phyloP scores from a whole-genome alignment of 2,888 invertebrate genomes.

The Pherbina coryleti region DNA sequence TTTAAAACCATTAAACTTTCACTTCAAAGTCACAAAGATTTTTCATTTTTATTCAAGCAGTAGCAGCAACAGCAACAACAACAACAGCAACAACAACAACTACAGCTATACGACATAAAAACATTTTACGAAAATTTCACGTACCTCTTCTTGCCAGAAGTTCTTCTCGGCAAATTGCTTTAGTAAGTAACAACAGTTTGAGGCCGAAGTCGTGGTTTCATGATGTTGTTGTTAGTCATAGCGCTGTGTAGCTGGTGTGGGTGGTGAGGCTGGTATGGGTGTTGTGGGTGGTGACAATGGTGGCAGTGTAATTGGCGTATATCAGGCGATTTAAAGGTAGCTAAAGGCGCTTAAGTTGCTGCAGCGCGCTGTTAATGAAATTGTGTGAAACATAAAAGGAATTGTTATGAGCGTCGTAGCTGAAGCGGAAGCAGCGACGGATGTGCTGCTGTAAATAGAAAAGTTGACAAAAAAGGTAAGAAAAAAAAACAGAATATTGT shows the following conservation, averaged over 20 bases:
- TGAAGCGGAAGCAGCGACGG: no score
- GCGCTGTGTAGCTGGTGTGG: background rate
- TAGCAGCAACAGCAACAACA: background rate
- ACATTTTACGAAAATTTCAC: no score
- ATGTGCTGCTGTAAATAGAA: no score
- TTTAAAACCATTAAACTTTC: constrained; percentile 14
- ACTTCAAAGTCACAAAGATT: constrained; percentile 11
- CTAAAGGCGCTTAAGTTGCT: background rate
- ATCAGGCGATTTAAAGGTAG: background rate
- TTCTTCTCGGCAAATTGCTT: background rate
- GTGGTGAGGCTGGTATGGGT: background rate
- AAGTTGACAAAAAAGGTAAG: no score
- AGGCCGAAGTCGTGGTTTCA: background rate
- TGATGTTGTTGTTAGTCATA: background rate
- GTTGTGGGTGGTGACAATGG: no score
- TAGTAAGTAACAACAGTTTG: background rate
- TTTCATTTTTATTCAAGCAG: background rate
- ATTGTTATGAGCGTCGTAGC: no score
- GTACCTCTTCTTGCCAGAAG: background rate
- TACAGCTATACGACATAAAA: no score
- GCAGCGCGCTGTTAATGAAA: no score
- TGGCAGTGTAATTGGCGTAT: no score
- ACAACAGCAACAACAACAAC: no score
- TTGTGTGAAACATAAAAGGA: no score
- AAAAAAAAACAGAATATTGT: no score